Evolutionary conservation across 2,888 invertebrate species (phyloP).

Genomic region (Sphinx pinastri): DNA sequence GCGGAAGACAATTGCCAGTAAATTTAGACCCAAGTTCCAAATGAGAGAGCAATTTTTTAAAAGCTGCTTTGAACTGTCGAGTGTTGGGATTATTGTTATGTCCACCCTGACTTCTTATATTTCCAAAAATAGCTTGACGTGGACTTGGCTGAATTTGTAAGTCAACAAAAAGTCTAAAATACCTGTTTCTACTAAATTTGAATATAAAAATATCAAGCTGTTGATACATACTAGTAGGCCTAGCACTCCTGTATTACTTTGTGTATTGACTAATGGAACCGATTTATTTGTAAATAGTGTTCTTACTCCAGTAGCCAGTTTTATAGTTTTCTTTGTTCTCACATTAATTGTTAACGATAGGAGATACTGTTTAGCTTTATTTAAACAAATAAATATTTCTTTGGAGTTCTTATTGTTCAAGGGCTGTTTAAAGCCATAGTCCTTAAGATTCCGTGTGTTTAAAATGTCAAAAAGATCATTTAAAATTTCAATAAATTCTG

Average conservation of each 20-base stretch:
- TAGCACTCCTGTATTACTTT: slow-evolving; percentile 17
- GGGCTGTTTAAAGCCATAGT: not conserved
- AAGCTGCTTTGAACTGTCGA: slow-evolving; percentile 30
- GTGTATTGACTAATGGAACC: not conserved
- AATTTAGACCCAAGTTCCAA: slow-evolving; percentile 31
- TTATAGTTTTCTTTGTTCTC: not conserved
- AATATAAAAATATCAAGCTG: slow-evolving; percentile 25
- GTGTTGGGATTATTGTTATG: slow-evolving; percentile 31
- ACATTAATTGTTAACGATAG: not conserved
- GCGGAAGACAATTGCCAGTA: slow-evolving; percentile 30
- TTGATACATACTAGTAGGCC: slow-evolving; percentile 18
- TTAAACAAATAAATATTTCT: not conserved
- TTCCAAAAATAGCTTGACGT: slow-evolving; percentile 32
- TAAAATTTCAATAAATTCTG: too few species aligned
- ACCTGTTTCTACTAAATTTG: slow-evolving; percentile 27
- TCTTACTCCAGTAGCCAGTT: not conserved
- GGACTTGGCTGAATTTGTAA: slow-evolving; percentile 28
- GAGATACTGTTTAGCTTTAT: not conserved
- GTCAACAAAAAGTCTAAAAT: slow-evolving; percentile 9
- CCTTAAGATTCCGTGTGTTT: not conserved
- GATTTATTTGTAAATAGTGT: not conserved
- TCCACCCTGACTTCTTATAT: slow-evolving; percentile 27
- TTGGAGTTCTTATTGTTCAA: not conserved
- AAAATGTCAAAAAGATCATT: too few species aligned
- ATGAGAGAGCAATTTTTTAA: slow-evolving; percentile 30